A percentile compares a stretch with the other conserved stretches of the same genome.
These are phyloP conservation scores for Ashinkailepas kermadecensis DNA, from an alignment of 2,888 invertebrate genomes.

Conservation along the genomic window DNA sequence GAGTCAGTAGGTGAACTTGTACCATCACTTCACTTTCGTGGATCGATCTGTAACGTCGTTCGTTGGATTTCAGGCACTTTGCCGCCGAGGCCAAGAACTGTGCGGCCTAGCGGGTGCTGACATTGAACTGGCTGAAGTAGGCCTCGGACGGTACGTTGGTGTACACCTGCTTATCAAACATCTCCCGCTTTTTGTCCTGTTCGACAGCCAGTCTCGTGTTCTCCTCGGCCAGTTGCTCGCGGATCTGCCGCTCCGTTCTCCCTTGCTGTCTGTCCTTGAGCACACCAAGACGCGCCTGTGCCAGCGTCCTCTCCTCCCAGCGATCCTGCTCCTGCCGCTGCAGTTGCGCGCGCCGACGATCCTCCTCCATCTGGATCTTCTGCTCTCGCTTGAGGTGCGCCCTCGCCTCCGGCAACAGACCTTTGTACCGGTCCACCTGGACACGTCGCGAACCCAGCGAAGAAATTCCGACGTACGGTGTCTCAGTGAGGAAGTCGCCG, in stretches of 20 bases:
- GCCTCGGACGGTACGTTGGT: conserved; percentile 11
- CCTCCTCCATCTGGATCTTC: background rate
- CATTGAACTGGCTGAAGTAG: conserved; percentile 8
- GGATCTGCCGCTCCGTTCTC: background rate
- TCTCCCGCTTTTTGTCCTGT: conserved; percentile 9
- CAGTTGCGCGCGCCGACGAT: background rate
- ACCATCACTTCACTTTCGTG: no score
- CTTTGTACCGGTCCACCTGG: conserved; percentile 4
- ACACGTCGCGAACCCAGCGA: conserved; percentile 13
- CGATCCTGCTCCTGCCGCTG: conserved; percentile 11
- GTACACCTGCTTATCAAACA: background rate
- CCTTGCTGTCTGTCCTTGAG: conserved; percentile 4
- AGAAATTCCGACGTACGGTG: background rate
- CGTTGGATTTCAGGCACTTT: no score
- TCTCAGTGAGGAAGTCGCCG: conserved; percentile 11
- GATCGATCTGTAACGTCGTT: no score
- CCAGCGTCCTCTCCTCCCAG: conserved; percentile 14
- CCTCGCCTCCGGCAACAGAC: background rate
- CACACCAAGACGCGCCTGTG: conserved; percentile 5
- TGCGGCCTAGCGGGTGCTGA: background rate
- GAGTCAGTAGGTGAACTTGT: no score
- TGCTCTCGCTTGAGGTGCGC: conserved; percentile 2
- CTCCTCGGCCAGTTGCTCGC: background rate
- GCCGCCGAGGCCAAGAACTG: no score
- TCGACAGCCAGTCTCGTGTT: background rate